Evolutionary conservation across 1,140 invertebrate genomes (phyloP), one percentile per base, ranked within the genome.

Genomic region (Drosophila ercepeae): DNA sequence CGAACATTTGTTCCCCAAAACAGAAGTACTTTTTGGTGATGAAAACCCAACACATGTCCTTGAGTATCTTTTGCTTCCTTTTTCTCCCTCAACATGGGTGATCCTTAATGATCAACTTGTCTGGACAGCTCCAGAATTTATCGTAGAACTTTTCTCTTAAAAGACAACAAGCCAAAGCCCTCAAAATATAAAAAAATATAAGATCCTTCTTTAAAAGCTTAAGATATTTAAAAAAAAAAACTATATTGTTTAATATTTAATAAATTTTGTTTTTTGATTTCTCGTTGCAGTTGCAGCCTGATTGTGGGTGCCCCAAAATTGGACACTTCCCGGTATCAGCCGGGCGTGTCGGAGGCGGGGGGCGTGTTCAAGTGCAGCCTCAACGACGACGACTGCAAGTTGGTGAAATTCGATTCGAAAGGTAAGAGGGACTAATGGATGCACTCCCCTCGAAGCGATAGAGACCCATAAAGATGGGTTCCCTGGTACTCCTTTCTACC

Each of bases 281-380:
- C 7, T 42, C n/a, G 9, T 71, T 86, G 51, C 75, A 73, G 72
- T 92, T 92, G 14, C 92, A 97, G 96, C 93, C 92, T 97, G 50
- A 91, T 97, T 29, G 94, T 97, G 8, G 97, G 97, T 21, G 96
- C 97, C 4, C 97, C 97, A 11, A 92, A 94, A 86, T 95, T 95
- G 1, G 93, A 96, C 78, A 95, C 95, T 8, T 70, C 90, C 4
- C 93, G 94, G 58, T 84, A 71, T 53, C 91, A 91, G 61, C 91
- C 91, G 6, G 92, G 92, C 21, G 93, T 96, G 14, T 9, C 42
- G 36, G 91, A 92, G 45, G 95, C 94, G 14, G 97, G 97, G n/a
- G 95, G 95, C 11, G 96, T 97, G 16, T 97, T 94, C 91, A 92
- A 93, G 64, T 97, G 97, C 91, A 93, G 95, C 53, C 92, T 93